phyloP scores from a whole-genome alignment of 2,888 invertebrate genomes.

The Gastracanthus pulcherrimus region DNA sequence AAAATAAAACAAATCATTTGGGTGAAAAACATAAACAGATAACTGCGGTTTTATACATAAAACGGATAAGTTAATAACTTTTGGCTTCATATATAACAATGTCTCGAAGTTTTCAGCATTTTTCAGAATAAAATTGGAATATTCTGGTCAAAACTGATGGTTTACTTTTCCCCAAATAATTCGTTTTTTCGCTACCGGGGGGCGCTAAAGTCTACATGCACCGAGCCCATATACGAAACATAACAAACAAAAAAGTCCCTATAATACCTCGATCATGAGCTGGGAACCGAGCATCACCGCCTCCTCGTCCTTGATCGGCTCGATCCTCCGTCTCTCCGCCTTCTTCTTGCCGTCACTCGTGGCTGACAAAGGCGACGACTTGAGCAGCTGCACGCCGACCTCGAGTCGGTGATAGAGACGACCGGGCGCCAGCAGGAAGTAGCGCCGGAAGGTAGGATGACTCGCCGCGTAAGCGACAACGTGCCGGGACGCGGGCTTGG shows the following conservation, averaged over 20 bases:
- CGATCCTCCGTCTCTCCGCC: background rate
- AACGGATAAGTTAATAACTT: too few species aligned
- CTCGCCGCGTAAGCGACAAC: conserved; percentile 62
- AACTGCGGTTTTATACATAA: too few species aligned
- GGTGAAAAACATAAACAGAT: too few species aligned
- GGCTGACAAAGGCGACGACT: background rate
- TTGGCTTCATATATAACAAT: too few species aligned
- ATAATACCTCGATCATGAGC: conserved; percentile 64
- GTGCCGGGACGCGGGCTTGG: conserved; percentile 62
- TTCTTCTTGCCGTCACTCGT: background rate
- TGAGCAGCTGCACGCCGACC: background rate
- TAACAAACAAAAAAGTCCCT: background rate
- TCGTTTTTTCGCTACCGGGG: too few species aligned
- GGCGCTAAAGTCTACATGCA: too few species aligned
- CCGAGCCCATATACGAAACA: too few species aligned
- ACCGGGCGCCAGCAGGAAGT: conserved; percentile 64
- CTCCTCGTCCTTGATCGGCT: conserved; percentile 52
- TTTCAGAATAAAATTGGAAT: too few species aligned
- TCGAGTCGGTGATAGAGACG: conserved; percentile 41
- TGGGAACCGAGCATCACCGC: conserved; percentile 63
- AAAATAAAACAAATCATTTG: too few species aligned
- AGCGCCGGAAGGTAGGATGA: conserved; percentile 60
- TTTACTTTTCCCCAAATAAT: too few species aligned
- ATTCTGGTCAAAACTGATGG: too few species aligned
- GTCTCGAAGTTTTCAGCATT: too few species aligned